Conservation (phyloP, 1,140 invertebrate genomes). For the Calliphora vicina region DNA sequence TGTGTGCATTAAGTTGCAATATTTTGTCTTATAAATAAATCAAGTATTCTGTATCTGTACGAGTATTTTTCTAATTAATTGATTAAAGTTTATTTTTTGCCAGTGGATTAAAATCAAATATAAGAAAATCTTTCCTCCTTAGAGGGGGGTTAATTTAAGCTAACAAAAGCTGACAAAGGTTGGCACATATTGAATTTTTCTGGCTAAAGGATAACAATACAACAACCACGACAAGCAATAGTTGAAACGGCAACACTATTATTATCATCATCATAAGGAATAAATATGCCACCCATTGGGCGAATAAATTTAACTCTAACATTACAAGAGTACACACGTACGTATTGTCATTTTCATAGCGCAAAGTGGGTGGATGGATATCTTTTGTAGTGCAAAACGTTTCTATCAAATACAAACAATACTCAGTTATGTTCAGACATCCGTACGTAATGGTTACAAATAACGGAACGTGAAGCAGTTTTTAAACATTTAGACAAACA, state of each 20-base stretch:
- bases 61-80: not conserved
- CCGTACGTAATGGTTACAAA: not conserved
- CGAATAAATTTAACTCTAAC: not conserved
- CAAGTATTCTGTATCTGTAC: not conserved
- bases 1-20: no score
- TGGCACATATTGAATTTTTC: conserved; percentile 29
- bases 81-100: not conserved
- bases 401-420: not conserved
- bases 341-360: no score
- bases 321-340: not conserved
- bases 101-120: not conserved
- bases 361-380: no score
- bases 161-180: not conserved
- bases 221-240: conserved; percentile 39
- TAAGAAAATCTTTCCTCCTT: not conserved
- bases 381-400: not conserved
- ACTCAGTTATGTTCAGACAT: not conserved
- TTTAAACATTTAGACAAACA: not conserved
- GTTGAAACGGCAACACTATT: not conserved
- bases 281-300: not conserved
- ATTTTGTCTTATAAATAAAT: no score
- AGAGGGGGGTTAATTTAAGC: not conserved
- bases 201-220: conserved; percentile 37
- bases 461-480: not conserved
- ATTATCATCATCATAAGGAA: not conserved